These are phyloP conservation scores for Tillus elongatus DNA, from an alignment of 2,888 invertebrate genomes.

Conservation along the genomic window DNA sequence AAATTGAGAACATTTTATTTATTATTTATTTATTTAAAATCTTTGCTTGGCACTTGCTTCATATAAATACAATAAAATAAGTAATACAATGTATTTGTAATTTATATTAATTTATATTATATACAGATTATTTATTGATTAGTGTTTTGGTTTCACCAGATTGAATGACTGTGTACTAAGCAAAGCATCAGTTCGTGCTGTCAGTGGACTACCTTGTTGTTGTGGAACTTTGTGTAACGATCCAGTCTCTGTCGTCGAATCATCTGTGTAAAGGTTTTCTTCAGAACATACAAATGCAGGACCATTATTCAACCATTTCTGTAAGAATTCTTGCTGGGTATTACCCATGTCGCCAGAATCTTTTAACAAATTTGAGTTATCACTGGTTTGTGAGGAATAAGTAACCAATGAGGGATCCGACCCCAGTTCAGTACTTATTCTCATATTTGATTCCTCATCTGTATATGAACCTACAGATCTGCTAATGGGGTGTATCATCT, in stretches of 20 bases:
- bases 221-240: too few species aligned
- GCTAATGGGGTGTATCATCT: constrained; percentile 26
- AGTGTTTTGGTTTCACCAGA: constrained; percentile 36
- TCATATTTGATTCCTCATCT: constrained; percentile 25
- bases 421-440: constrained; percentile 25
- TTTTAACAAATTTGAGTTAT: not conserved
- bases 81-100: too few species aligned
- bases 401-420: constrained; percentile 28
- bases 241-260: constrained; percentile 23
- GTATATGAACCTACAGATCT: constrained; percentile 32
- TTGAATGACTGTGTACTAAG: constrained; percentile 38
- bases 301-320: constrained; percentile 32
- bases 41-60: too few species aligned
- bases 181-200: constrained; percentile 37
- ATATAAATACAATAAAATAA: too few species aligned
- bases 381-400: too few species aligned
- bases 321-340: constrained; percentile 28
- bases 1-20: too few species aligned
- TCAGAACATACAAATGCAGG: constrained; percentile 30
- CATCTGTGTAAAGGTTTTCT: constrained; percentile 30
- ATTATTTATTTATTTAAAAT: too few species aligned
- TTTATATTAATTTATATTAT: too few species aligned
- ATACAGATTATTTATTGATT: too few species aligned
- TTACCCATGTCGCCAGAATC: constrained; percentile 17
- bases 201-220: constrained; percentile 28